These are phyloP conservation scores for Lingula anatina DNA, from an alignment of 2,888 invertebrate species.

Conservation along the genomic window DNA sequence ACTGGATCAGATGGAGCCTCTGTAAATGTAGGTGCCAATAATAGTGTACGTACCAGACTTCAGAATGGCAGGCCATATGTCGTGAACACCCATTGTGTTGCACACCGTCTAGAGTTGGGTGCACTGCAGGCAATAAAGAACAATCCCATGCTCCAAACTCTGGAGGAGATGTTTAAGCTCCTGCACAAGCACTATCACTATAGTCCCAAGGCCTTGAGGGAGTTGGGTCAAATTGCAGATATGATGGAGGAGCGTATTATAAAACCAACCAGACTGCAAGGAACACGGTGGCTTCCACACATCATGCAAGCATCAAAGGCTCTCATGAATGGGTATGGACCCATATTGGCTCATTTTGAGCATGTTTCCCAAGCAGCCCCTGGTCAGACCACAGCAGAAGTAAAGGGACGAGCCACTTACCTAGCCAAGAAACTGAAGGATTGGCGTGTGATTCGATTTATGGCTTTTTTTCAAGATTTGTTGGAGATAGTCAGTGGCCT, in stretches of 20 bases:
- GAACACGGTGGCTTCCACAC: slow-evolving; percentile 17
- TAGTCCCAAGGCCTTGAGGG: slow-evolving; percentile 14
- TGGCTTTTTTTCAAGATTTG: background rate
- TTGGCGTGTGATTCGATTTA: background rate
- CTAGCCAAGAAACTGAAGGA: background rate
- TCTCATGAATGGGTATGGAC: background rate
- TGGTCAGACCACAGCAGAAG: background rate
- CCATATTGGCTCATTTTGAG: slow-evolving; percentile 1
- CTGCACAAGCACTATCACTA: slow-evolving; percentile 16
- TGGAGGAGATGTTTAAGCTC: slow-evolving; percentile 10
- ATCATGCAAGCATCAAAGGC: background rate
- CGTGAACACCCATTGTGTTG: slow-evolving; percentile 11
- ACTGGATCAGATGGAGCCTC: slow-evolving; percentile 13
- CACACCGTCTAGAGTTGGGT: slow-evolving; percentile 12
- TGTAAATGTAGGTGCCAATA: slow-evolving; percentile 10
- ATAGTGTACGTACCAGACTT: slow-evolving; percentile 10
- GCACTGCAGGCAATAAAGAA: slow-evolving; percentile 13
- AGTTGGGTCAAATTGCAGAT: slow-evolving; percentile 12
- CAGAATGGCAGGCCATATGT: slow-evolving; percentile 9
- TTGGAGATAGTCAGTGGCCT: background rate
- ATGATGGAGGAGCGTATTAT: slow-evolving; percentile 11
- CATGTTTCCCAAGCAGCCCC: background rate
- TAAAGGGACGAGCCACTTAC: background rate
- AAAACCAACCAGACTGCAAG: slow-evolving; percentile 12
- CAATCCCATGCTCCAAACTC: slow-evolving; percentile 7